Evolutionary conservation across 2,888 invertebrate genomes (phyloP), one percentile per base, ranked within the genome.

Genomic region (Perdita meconis): DNA sequence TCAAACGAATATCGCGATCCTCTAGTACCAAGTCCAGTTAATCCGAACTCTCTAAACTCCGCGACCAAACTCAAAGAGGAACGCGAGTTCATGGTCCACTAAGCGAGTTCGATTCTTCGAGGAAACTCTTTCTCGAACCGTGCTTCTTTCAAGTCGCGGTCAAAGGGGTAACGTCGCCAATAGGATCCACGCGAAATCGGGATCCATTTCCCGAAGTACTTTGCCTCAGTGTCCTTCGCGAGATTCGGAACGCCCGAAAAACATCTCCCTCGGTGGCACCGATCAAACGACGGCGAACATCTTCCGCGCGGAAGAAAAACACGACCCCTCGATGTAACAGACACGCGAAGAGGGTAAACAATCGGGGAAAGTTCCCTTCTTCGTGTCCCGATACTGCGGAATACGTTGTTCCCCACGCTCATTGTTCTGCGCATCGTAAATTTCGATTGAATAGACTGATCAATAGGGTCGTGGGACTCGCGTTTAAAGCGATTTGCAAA

Each of bases 401-500:
- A 30, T 34, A 22, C 59, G 13, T 56, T 6, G 69, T 61, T 56
- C 51, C 57, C 75, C 47, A 59, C 67, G 72, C 67, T 68, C 56
- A 60, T 69, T 53, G 74, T 55, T 74, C 71, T 51, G 50, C 67
- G 66, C 78, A 74, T 77, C 76, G 57, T 83, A 65, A 77, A 83
- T 79, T 81, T 74, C 69, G 76, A 81, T 83, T 65, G 64, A 72
- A 71, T 59, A 60, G 63, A 55, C 59, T 68, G 78, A 83, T 83
- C 81, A 65, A 83, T 81, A 83, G 69, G 19, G 44, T 24, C 51
- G 42, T 1, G 8, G 47, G 57, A 36, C 34, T 66, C 26, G 60
- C 38, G 30, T 82, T 69, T 76, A 19, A 66, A 67, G 57, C 68
- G 53, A 72, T 69, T 80, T 66, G 47, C 42, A 74, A 80, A 83